A percentile compares a stretch with the other conserved stretches of the same genome.
Conservation (phyloP, 2,888 invertebrate genomes). For the Zygaena filipendulae region DNA sequence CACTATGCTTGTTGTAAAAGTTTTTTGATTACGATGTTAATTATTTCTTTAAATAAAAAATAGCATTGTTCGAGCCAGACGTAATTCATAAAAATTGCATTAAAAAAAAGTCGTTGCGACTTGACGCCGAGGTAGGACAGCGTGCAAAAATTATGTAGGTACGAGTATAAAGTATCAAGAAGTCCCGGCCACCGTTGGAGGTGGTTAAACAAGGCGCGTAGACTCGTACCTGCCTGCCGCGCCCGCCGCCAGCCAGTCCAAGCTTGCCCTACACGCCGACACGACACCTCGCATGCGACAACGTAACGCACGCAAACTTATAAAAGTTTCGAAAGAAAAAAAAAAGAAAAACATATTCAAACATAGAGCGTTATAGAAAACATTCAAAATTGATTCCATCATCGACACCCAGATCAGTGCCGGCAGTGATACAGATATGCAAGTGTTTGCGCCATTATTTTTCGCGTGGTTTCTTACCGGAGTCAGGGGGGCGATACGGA, state of each 20-base stretch:
- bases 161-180: constrained; percentile 36
- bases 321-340: constrained; percentile 1
- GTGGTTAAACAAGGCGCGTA: constrained; percentile 63
- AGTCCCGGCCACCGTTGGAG: constrained; percentile 31
- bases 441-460: constrained; percentile 47
- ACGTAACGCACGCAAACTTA: constrained; percentile 23
- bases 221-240: constrained; percentile 59
- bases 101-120: no score
- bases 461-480: constrained; percentile 45
- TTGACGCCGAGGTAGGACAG: no score
- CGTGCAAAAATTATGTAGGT: background rate
- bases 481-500: constrained; percentile 51
- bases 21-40: no score
- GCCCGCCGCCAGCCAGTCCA: constrained; percentile 49
- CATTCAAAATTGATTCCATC: constrained; percentile 5
- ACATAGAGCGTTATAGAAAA: no score
- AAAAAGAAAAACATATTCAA: no score
- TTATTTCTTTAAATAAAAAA: no score
- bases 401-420: no score
- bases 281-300: constrained; percentile 37
- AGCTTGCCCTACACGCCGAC: constrained; percentile 42
- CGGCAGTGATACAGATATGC: constrained; percentile 34
- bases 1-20: no score
- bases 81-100: no score
- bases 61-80: no score